These are phyloP conservation scores for Corbicula japonica DNA, from an alignment of 2,888 invertebrate genomes.

Conservation along the genomic window DNA sequence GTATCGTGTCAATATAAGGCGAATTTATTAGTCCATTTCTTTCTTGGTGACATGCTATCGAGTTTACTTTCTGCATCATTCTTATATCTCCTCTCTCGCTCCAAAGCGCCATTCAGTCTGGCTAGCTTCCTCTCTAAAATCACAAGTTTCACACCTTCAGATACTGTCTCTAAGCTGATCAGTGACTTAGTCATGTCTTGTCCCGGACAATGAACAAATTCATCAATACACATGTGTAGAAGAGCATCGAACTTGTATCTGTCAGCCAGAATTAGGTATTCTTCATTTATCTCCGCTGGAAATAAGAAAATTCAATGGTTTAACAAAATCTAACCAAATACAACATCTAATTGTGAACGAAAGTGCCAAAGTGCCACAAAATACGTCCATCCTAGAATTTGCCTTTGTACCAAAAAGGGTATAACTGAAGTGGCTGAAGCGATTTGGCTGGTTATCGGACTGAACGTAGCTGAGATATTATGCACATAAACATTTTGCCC, in stretches of 20 bases:
- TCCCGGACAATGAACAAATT: slow-evolving; percentile 41
- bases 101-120: slow-evolving; percentile 47
- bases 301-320: slow-evolving; percentile 1
- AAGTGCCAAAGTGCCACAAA: too few species aligned
- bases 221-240: slow-evolving; percentile 52
- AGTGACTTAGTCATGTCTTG: slow-evolving; percentile 46
- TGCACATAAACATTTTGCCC: too few species aligned
- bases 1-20: slow-evolving; percentile 51
- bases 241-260: slow-evolving; percentile 54
- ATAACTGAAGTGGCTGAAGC: too few species aligned
- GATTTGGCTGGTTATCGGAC: too few species aligned
- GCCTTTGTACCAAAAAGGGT: too few species aligned
- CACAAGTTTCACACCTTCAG: slow-evolving; percentile 57
- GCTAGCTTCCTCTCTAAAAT: slow-evolving; percentile 54
- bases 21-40: slow-evolving; percentile 62
- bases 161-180: slow-evolving; percentile 45
- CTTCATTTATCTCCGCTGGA: slow-evolving; percentile 60
- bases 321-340: neutral
- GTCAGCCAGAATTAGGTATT: slow-evolving; percentile 56
- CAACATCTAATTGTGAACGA: too few species aligned
- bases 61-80: slow-evolving; percentile 44
- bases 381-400: too few species aligned
- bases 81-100: slow-evolving; percentile 53
- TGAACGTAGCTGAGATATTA: too few species aligned
- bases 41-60: slow-evolving; percentile 37